phyloP scores from a whole-genome alignment of 2,888 invertebrate species.

The Drosophila ustulata region DNA sequence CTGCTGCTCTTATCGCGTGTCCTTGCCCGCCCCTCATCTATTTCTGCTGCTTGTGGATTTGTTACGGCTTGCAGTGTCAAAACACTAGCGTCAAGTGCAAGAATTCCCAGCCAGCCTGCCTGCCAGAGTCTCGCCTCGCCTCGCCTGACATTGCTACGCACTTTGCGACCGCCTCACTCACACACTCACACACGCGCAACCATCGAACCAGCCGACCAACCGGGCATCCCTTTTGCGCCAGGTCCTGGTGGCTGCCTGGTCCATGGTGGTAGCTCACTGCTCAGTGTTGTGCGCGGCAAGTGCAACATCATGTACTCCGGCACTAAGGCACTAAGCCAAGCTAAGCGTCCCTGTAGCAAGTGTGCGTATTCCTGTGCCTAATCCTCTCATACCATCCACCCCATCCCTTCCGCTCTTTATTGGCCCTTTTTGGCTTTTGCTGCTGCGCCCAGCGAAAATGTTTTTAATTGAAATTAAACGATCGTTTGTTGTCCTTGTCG shows the following conservation, averaged over 20 bases:
- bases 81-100: constrained; percentile 84
- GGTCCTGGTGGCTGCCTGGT: constrained; percentile 34
- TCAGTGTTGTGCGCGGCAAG: constrained; percentile 72
- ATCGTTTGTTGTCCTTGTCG: constrained; percentile 78
- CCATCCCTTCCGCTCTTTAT: background rate
- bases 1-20: constrained; percentile 12
- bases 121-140: constrained; percentile 23
- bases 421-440: constrained; percentile 82
- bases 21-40: constrained; percentile 17
- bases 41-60: constrained; percentile 70
- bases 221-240: constrained; percentile 49
- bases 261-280: constrained; percentile 31
- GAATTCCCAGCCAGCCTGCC: constrained; percentile 83
- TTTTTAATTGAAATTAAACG: constrained; percentile 85
- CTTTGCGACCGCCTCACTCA: constrained; percentile 60
- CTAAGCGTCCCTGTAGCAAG: constrained; percentile 76
- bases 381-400: constrained; percentile 29
- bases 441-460: constrained; percentile 74
- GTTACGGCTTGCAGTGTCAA: constrained; percentile 83
- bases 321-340: constrained; percentile 79
- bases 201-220: constrained; percentile 28
- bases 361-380: constrained; percentile 75
- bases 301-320: constrained; percentile 82
- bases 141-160: constrained; percentile 71
- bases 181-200: background rate